These are phyloP conservation scores for Drosophila kanapiae DNA, from an alignment of 1,140 invertebrate genomes.

Conservation along the genomic window DNA sequence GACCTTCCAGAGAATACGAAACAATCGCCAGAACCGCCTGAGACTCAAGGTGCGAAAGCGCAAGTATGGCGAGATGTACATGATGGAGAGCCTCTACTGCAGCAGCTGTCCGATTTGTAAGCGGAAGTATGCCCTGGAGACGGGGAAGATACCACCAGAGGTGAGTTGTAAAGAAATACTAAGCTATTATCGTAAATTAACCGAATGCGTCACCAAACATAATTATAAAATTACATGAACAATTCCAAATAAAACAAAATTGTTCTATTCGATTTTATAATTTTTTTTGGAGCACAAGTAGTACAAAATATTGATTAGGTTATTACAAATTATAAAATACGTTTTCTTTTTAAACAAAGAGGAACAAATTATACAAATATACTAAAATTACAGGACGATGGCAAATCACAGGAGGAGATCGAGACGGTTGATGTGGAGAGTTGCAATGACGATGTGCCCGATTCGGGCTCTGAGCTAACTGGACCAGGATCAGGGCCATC, in stretches of 20 bases:
- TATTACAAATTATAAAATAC: too few relatives aligned
- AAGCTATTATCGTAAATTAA: too few relatives aligned
- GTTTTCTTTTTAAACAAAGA: too few relatives aligned
- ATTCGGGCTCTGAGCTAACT: conserved; percentile 75
- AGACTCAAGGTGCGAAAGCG: conserved; percentile 88
- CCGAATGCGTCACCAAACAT: too few relatives aligned
- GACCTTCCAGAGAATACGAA: conserved; percentile 93
- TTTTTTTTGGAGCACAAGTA: too few relatives aligned
- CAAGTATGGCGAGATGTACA: conserved; percentile 88
- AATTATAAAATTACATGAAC: too few relatives aligned
- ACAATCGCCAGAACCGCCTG: conserved; percentile 90
- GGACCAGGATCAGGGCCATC: conserved; percentile 14
- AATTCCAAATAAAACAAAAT: too few relatives aligned
- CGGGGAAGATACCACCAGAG: conserved; percentile 87
- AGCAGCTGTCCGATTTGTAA: conserved; percentile 92
- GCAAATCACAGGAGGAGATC: conserved; percentile 85
- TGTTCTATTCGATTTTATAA: too few relatives aligned
- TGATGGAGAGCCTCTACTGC: conserved; percentile 84
- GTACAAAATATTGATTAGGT: too few relatives aligned
- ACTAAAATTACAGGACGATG: conserved; percentile 51
- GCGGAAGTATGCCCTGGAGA: conserved; percentile 89
- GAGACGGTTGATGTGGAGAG: conserved; percentile 87
- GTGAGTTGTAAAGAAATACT: conserved; percentile 85
- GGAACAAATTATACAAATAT: too few relatives aligned
- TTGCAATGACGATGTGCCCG: conserved; percentile 83